A percentile compares a stretch with the other conserved stretches of the same genome.
Conservation (phyloP, 2,113 vertebrate species). For the Tragulus kanchil region DNA sequence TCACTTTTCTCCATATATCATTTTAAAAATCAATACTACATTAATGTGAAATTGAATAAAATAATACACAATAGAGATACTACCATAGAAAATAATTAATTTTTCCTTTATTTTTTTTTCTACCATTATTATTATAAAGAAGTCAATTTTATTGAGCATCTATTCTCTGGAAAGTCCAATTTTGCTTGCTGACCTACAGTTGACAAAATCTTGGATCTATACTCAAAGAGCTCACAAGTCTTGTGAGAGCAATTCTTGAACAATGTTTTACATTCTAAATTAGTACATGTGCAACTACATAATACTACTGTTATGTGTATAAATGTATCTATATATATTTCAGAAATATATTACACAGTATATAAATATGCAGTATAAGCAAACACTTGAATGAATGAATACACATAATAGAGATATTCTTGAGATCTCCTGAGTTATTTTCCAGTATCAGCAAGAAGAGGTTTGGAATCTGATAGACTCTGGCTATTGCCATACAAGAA, state of each 20-base stretch:
- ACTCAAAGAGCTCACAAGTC: background rate
- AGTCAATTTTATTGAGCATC: background rate
- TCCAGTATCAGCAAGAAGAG: background rate
- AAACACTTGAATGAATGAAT: background rate
- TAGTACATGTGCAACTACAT: too few species aligned
- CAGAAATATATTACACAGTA: background rate
- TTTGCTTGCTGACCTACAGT: background rate
- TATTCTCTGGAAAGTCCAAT: background rate
- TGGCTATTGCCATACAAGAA: background rate
- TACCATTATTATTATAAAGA: background rate
- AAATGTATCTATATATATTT: background rate
- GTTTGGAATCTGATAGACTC: background rate
- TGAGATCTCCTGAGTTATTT: background rate
- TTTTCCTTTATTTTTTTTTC: conserved; percentile 10
- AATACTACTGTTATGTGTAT: background rate
- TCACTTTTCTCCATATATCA: background rate
- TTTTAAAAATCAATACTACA: conserved; percentile 22
- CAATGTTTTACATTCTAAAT: background rate
- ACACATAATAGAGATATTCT: background rate
- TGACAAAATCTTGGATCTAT: background rate
- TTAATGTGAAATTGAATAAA: conserved; percentile 25
- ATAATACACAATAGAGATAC: background rate
- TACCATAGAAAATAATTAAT: conserved; percentile 29
- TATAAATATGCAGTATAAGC: background rate
- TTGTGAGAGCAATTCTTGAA: background rate